Conservation (phyloP, 2,888 invertebrate genomes). For the Drosophila siamana region DNA sequence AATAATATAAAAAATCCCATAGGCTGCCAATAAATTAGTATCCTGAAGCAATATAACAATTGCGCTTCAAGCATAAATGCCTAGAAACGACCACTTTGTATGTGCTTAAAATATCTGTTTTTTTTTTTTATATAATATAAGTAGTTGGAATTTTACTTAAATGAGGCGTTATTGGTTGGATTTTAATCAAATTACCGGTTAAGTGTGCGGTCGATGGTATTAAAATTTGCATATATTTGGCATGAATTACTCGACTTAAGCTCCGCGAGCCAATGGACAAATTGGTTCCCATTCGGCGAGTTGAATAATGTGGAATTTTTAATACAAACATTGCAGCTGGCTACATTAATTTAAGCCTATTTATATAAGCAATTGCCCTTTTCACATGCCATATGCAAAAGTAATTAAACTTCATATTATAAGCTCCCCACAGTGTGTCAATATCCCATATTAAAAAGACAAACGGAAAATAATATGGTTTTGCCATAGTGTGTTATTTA, state of each 20-base stretch:
- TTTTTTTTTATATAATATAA: too few relatives aligned
- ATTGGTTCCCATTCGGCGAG: too few relatives aligned
- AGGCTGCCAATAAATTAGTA: slow-evolving; percentile 62
- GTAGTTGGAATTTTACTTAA: too few relatives aligned
- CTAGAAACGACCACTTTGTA: too few relatives aligned
- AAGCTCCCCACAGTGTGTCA: slow-evolving; percentile 1
- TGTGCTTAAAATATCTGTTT: too few relatives aligned
- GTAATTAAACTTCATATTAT: slow-evolving; percentile 39
- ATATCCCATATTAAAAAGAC: neutral
- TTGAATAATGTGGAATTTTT: too few relatives aligned
- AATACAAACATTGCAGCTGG: too few relatives aligned
- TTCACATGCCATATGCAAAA: slow-evolving; percentile 11
- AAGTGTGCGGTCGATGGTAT: neutral
- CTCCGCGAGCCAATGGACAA: slow-evolving; percentile 7
- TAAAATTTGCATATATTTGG: slow-evolving; percentile 52
- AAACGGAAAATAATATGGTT: neutral
- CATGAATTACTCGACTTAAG: slow-evolving; percentile 68
- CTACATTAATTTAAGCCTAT: slow-evolving; percentile 59
- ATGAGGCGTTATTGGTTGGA: too few relatives aligned
- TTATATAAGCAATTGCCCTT: slow-evolving; percentile 42
- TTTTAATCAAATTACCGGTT: too few relatives aligned
- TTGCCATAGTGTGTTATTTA: neutral
- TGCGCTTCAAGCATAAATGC: too few relatives aligned
- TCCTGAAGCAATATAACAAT: neutral
- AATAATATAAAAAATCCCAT: too few relatives aligned